These are phyloP conservation scores for Drosophila insularis DNA, from an alignment of 1,140 invertebrate genomes.

Conservation along the genomic window DNA sequence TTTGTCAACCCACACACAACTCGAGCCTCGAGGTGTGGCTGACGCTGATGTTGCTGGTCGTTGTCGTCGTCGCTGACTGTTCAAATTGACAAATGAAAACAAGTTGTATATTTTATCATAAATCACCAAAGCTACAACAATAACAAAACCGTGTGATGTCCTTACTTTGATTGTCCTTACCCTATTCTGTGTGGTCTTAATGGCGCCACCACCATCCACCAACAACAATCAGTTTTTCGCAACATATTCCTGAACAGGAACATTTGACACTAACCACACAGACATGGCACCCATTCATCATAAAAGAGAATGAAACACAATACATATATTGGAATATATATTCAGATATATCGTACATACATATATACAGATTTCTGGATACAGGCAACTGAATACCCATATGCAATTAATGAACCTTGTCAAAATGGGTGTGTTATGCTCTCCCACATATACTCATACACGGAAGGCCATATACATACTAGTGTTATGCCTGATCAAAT, in stretches of 20 bases:
- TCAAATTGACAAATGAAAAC: slow-evolving; percentile 11
- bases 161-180: slow-evolving; percentile 4
- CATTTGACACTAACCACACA: slow-evolving; percentile 10
- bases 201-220: background rate
- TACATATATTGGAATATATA: background rate
- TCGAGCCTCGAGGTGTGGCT: background rate
- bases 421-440: background rate
- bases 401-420: slow-evolving; percentile 5
- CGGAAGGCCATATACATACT: background rate
- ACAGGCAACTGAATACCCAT: background rate
- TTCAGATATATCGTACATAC: background rate
- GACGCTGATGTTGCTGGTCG: background rate
- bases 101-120: slow-evolving; percentile 17
- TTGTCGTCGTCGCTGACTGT: background rate
- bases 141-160: background rate
- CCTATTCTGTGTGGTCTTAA: background rate
- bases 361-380: background rate
- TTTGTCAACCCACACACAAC: background rate
- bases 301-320: background rate
- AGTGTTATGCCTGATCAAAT: slow-evolving; percentile 1
- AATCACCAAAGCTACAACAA: background rate
- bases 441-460: background rate
- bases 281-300: background rate
- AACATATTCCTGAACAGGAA: slow-evolving; percentile 1
- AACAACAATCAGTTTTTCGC: background rate